Percentiles rank a stretch among this genome's conserved stretches.
Evolutionary conservation across 2,888 invertebrate genomes (phyloP).

Genomic region (Pollenia angustigena): DNA sequence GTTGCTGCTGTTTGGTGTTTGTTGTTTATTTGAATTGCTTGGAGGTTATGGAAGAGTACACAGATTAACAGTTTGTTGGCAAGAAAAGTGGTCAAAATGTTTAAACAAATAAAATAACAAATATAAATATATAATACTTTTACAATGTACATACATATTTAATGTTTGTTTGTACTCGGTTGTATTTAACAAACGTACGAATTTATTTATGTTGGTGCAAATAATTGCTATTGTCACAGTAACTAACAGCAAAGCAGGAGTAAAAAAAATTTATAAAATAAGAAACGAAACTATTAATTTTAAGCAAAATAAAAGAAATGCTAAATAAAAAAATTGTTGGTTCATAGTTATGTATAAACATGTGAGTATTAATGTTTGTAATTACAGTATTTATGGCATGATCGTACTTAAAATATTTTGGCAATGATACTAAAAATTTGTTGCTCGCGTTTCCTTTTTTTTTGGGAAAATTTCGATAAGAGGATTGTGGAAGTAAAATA

Average conservation of each 20-base stretch:
- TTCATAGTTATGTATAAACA: neutral
- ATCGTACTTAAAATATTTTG: constrained; percentile 43
- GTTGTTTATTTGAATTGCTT: constrained; percentile 46
- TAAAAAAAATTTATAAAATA: neutral
- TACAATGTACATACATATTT: constrained; percentile 8
- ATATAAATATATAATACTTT: constrained; percentile 28
- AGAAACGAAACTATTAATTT: constrained; percentile 1
- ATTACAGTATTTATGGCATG: constrained; percentile 37
- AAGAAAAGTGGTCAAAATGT: constrained; percentile 64
- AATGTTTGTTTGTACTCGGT: constrained; percentile 30
- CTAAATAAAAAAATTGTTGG: constrained; percentile 27
- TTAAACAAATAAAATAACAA: constrained; percentile 36
- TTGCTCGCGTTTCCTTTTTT: constrained; percentile 25
- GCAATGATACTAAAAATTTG: constrained; percentile 32
- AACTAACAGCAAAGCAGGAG: constrained; percentile 41
- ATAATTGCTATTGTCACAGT: constrained; percentile 70
- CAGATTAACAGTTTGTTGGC: constrained; percentile 71
- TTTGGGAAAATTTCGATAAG: constrained; percentile 35
- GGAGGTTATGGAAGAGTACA: constrained; percentile 58
- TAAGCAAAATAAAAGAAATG: neutral
- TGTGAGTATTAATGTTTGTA: neutral
- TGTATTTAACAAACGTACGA: constrained; percentile 33
- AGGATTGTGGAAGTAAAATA: neutral
- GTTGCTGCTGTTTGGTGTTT: constrained; percentile 17
- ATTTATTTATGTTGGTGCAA: constrained; percentile 55